phyloP scores from a whole-genome alignment of 2,797 vertebrate species.

The Clamator glandarius region DNA sequence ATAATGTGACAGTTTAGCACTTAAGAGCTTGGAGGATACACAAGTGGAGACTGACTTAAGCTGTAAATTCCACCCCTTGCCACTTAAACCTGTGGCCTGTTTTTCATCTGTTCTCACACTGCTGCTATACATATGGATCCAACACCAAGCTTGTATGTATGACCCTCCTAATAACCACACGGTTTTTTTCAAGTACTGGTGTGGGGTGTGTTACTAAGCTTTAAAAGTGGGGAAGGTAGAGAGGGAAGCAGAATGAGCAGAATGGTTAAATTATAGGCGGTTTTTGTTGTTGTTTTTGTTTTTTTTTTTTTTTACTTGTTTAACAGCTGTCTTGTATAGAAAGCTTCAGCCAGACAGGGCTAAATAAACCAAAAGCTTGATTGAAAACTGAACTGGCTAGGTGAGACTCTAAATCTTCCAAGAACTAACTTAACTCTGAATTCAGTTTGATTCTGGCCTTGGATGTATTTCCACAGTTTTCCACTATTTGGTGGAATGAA shows the following conservation, averaged over 20 bases:
- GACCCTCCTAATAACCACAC: background rate
- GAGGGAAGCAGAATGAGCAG: background rate
- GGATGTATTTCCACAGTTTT: conserved; percentile 11
- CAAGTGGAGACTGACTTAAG: background rate
- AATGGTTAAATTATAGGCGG: background rate
- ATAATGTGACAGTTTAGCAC: background rate
- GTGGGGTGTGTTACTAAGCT: background rate
- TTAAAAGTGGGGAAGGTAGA: background rate
- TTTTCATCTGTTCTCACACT: background rate
- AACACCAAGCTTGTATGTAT: accelerated
- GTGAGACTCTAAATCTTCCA: conserved; percentile 25
- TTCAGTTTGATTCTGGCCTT: background rate
- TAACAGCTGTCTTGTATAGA: background rate
- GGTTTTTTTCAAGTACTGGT: background rate
- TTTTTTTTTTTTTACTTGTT: background rate
- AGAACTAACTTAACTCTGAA: conserved; percentile 25
- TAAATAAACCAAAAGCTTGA: conserved; percentile 19
- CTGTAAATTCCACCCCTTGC: background rate
- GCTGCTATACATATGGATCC: background rate
- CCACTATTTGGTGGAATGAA: conserved; percentile 14
- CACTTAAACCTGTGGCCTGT: background rate
- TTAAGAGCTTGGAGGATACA: background rate
- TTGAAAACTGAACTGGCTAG: conserved; percentile 27
- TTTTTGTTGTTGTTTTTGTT: too few species aligned
- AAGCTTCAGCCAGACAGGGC: background rate